Base-by-base conservation (phyloP, 2,113 vertebrate species). In the Prolemur simus region DNA sequence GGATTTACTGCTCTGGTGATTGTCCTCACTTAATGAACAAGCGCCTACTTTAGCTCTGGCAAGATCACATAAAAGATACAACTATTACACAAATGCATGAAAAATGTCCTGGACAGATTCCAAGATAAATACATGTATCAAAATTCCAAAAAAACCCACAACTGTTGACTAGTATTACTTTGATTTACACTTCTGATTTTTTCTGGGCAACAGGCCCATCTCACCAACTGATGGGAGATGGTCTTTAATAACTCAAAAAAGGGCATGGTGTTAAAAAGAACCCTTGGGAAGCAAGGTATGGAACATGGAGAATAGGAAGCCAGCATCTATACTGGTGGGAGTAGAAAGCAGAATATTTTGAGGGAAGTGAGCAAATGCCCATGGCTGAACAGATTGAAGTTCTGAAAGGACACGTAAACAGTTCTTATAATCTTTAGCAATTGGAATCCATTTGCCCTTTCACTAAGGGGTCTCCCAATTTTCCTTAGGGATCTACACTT, bases 21-120 rank as follows among this genome's bases (percentile, higher is more conserved):
- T 64, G 45, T 58, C 81, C n/a, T 92, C 25, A 74, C 37, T 96
- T 47, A 76, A 71, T 47, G 68, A 49, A 34, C 56, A 92, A 74
- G 15, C 52, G 94, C 69, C 45, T 56, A 73, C 49, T 56, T 96
- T 32, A 92, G 37, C 63, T 58, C 80, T 60, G 58, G 77, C 17
- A 88, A 90, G 21, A 89, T 34, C 25, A 91, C 47, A 90, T 84
- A 76, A 69, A 47, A 92, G 90, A 77, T 80, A 90, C 29, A 84
- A 37, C 37, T 45, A 42, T 89, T 91, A 60, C 17, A 68, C 45
- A 95, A 60, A 78, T 73, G 10, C 13, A 81, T 60, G 25, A 5
- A 18, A 32, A 87, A 60, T 76, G 60, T 10, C 52, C 42, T 85
- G 27, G 49, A 83, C 34, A 34, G 14, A 10, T 5, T 5, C 52